Evolutionary conservation across 1,140 invertebrate species (phyloP), one percentile per base, ranked within the genome.

Genomic region (Caerostris extrusa): DNA sequence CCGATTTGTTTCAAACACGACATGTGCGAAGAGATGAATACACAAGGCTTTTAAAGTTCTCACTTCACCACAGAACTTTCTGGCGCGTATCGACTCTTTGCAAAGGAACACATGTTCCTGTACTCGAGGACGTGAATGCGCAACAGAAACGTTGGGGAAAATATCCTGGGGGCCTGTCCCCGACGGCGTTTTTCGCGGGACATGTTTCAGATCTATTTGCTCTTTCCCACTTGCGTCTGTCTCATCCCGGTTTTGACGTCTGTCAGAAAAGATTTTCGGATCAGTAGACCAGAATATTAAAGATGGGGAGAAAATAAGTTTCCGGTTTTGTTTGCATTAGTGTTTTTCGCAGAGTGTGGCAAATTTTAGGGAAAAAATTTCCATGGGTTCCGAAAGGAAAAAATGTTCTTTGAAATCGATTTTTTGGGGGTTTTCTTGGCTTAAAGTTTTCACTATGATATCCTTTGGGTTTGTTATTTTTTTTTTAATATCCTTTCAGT

Each of bases 251-350:
- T 64, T 61, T 88, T 88, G 86, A 88, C 55, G 64, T 91, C 57
- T 82, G 69, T 91, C 57, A 61, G 71, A 88, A 60, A 50, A 10
- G 69, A 61, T 91, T 91, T 61, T 60, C 77, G 56, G 67, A 58
- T 34, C 90, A 61, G n/a, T 91, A 81, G 56, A 91, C 90, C 90
- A 69, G 90, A 91, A 91, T 91, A 91, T 91, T 91, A 91, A 81
- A 91, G 90, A 82, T 60, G 57, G 90, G 19, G 6, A 67, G n/a
- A 7, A 64, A 55, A 55, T 19, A 77, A 19, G 69, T 82, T 77
- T 82, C 56, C 56, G 56, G 17, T 91, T 61, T 91, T 91, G 71
- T 82, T 50, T 91, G 69, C n/a, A 53, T 55, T 88, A 8, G 60
- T 50, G 17, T 12, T 57, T 58, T 12, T 60, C 19, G 17, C n/a